A percentile compares a stretch with the other conserved stretches of the same genome.
Conservation (phyloP, 1,140 invertebrate species). For the Probaryconus sp. region DNA sequence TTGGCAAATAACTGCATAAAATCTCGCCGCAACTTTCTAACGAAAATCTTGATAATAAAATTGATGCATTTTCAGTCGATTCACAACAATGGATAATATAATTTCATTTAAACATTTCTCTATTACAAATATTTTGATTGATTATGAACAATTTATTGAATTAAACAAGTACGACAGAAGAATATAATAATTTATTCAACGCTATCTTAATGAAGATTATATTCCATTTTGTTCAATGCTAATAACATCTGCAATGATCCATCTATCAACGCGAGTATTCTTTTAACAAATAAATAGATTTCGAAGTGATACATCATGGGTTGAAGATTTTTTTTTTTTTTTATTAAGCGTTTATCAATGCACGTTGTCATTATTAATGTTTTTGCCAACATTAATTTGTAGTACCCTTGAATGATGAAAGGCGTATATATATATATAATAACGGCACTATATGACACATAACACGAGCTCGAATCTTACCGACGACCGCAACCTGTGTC, state of each 20-base stretch:
- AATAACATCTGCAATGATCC: conserved; percentile 39
- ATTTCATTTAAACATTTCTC: no score
- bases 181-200: conserved; percentile 34
- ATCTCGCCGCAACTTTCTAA: no score
- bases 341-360: conserved; percentile 30
- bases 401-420: conserved; percentile 44
- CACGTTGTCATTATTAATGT: conserved; percentile 12
- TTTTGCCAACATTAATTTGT: conserved; percentile 45
- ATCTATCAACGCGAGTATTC: conserved; percentile 38
- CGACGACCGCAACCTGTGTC: conserved; percentile 37
- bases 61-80: no score
- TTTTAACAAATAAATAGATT: conserved; percentile 43
- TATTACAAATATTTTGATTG: no score
- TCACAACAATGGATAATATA: no score
- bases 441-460: conserved; percentile 43
- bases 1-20: no score
- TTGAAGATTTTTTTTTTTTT: conserved; percentile 11
- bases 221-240: conserved; percentile 10
- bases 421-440: no score
- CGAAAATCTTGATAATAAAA: no score
- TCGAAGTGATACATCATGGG: conserved; percentile 25
- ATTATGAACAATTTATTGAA: no score
- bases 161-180: no score
- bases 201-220: conserved; percentile 26
- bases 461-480: conserved; percentile 41